phyloP scores from a whole-genome alignment of 2,888 invertebrate genomes.

The Dryocosmus kuriphilus region DNA sequence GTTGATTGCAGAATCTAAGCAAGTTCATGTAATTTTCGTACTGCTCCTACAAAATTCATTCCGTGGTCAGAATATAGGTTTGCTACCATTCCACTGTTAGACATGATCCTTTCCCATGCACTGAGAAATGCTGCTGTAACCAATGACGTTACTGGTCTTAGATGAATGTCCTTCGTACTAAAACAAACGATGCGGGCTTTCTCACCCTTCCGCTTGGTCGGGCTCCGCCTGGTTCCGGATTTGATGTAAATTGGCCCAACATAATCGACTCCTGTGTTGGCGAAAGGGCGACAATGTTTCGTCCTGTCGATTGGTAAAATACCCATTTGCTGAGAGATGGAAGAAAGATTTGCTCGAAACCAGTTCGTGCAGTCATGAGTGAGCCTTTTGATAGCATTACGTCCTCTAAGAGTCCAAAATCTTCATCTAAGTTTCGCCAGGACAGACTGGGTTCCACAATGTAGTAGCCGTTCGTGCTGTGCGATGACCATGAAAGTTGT shows the following conservation, averaged over 20 bases:
- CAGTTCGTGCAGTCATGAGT: not conserved
- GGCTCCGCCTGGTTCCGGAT: no score
- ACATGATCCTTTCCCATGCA: no score
- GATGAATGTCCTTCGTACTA: not conserved
- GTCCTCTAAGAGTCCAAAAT: slow-evolving; percentile 46
- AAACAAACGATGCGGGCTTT: no score
- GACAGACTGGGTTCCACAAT: slow-evolving; percentile 46
- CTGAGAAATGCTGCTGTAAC: no score
- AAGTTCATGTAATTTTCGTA: not conserved
- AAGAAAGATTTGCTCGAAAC: no score
- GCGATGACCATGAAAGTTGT: slow-evolving; percentile 43
- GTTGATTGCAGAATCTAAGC: not conserved
- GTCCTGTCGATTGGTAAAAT: no score
- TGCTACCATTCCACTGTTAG: no score
- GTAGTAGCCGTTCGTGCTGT: slow-evolving; percentile 39
- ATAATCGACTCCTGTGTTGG: slow-evolving; percentile 27
- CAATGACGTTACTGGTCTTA: no score
- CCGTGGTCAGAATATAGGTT: no score
- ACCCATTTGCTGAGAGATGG: no score
- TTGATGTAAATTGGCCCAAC: slow-evolving; percentile 29
- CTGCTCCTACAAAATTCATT: no score
- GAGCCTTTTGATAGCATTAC: not conserved
- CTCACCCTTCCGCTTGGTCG: not conserved
- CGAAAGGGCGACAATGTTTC: slow-evolving; percentile 9
- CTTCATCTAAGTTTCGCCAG: slow-evolving; percentile 20